Conservation (phyloP, 1,140 invertebrate genomes). For the Ericerus pela region DNA sequence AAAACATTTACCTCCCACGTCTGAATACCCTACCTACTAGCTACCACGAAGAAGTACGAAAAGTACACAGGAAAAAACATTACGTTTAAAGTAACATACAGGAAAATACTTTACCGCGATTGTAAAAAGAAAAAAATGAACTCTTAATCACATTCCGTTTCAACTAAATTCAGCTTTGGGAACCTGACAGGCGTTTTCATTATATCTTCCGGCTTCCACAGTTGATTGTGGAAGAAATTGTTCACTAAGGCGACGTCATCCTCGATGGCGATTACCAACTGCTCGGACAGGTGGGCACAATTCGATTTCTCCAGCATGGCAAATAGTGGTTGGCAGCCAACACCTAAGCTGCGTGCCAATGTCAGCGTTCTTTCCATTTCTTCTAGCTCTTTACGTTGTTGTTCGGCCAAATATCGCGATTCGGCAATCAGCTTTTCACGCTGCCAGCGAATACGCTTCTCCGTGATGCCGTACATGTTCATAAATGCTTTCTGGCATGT, state of each 20-base stretch:
- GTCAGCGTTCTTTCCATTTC: constrained; percentile 20
- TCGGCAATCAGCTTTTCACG: constrained; percentile 34
- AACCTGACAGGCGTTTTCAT: constrained; percentile 14
- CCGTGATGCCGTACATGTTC: constrained; percentile 36
- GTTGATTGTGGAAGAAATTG: constrained; percentile 39
- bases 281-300: constrained; percentile 16
- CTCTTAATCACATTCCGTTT: constrained; percentile 8
- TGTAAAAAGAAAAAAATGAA: too few relatives aligned
- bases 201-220: constrained; percentile 41
- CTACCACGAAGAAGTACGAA: too few relatives aligned
- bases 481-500: constrained; percentile 39
- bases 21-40: too few relatives aligned
- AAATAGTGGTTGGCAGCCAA: constrained; percentile 18
- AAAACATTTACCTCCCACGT: too few relatives aligned
- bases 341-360: constrained; percentile 19
- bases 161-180: neutral
- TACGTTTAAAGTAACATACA: too few relatives aligned
- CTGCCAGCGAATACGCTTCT: constrained; percentile 35
- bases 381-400: constrained; percentile 18
- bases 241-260: constrained; percentile 35
- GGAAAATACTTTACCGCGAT: too few relatives aligned
- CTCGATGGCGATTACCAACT: constrained; percentile 21
- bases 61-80: too few relatives aligned
- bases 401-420: constrained; percentile 28
- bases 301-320: constrained; percentile 16